Evolutionary conservation across 2,113 vertebrate species (phyloP), one percentile per base, ranked within the genome.

Genomic region (Alligator mississippiensis): DNA sequence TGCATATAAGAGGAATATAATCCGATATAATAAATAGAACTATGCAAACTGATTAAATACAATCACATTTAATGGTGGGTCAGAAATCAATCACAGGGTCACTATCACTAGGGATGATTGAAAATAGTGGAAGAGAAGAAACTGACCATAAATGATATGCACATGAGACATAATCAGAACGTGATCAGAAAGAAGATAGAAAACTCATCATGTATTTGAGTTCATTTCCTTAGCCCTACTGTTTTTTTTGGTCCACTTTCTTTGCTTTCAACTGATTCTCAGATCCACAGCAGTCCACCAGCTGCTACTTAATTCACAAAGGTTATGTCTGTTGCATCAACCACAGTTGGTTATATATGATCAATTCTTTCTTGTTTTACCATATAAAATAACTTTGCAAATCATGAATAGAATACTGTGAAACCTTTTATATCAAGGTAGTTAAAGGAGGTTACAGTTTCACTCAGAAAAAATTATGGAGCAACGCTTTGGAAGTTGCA

Each of bases 401-500:
- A 19, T 70, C 38, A 61, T 68, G 25, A 77, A 80, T n/a, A 68
- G 4, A 10, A 5, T 18, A 11, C 24, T 13, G 75, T 25, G 7
- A 47, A 74, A 90, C 1, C 4, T 16, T 1, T 17, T 70, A 17
- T 3, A 88, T 47, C 72, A 90, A 59, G 47, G 17, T 2, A n/a
- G 15, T 27, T 82, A 22, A 11, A 62, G 12, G 9, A 62, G 25
- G 10, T 68, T 76, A 5, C 30, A 58, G 11, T 28, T 10, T 14
- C 75, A 77, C 79, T 59, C 22, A 62, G 66, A 47, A 19, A 72
- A 55, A 63, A n/a, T 30, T 2, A 9, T 4, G 6, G 10, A 66
- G 0, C 0, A 6, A 1, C 4, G 1, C 18, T 47, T 6, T 6
- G 28, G 57, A 30, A 94, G 19, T 9, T 4, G 1, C 7, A 1